These are phyloP conservation scores for Pimpla rufipes DNA, from an alignment of 2,888 invertebrate genomes.

Conservation along the genomic window DNA sequence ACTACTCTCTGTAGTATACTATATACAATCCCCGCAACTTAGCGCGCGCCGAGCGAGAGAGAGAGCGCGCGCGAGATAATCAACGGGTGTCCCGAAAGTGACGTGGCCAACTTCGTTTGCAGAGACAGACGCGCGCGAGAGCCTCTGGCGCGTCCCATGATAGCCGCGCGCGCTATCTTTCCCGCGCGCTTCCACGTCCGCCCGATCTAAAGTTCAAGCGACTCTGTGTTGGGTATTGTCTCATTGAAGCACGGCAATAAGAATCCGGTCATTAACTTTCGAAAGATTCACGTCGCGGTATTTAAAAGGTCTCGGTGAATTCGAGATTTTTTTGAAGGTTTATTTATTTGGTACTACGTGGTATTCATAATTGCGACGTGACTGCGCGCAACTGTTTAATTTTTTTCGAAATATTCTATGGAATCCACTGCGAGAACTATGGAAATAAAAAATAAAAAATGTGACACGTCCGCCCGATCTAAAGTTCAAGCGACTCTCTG, in stretches of 20 bases:
- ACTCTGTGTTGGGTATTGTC: not conserved
- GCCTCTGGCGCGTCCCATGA: not conserved
- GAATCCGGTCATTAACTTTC: not conserved
- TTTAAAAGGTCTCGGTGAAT: too few species aligned
- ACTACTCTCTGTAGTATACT: not conserved
- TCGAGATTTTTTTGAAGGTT: too few species aligned
- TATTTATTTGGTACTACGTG: too few species aligned
- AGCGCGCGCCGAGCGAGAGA: too few species aligned
- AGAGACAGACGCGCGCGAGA: not conserved
- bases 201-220: constrained; percentile 3
- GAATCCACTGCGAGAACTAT: too few species aligned
- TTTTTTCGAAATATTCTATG: too few species aligned
- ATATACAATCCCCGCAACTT: not conserved
- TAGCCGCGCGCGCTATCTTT: not conserved
- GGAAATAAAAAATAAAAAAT: too few species aligned
- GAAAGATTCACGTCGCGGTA: not conserved
- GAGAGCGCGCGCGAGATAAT: not conserved
- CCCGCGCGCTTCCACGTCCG: constrained; percentile 18
- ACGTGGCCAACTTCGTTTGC: not conserved
- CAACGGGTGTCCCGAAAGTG: constrained; percentile 19
- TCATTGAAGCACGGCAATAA: not conserved
- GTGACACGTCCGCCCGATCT: constrained; percentile 15
- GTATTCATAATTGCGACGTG: too few species aligned
- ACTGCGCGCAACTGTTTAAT: too few species aligned
- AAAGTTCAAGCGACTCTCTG: constrained; percentile 8